A percentile compares a stretch with the other conserved stretches of the same genome.
Conservation (phyloP, 2,888 invertebrate species). For the Pseudococcus jackbeardsleyi region DNA sequence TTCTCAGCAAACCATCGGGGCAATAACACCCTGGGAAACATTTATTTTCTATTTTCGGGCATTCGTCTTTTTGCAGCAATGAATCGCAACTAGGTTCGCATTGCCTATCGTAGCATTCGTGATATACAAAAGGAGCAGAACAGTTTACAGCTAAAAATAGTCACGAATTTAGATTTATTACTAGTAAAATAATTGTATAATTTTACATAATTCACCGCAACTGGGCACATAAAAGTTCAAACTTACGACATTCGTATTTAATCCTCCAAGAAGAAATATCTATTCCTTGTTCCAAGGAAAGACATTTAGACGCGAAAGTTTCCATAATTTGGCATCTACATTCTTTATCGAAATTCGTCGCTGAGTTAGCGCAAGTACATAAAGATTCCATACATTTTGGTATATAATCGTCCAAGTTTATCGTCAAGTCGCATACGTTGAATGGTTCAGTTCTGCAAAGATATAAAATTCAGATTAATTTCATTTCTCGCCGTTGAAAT, state of each 20-base stretch:
- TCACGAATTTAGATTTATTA: not conserved
- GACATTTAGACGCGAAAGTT: slow-evolving; percentile 81
- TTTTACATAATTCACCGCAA: not conserved
- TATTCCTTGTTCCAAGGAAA: slow-evolving; percentile 75
- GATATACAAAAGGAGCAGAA: slow-evolving; percentile 82
- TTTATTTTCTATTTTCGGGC: slow-evolving; percentile 76
- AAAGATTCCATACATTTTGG: slow-evolving; percentile 82
- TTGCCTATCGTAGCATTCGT: slow-evolving; percentile 82
- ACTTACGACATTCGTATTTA: slow-evolving; percentile 79
- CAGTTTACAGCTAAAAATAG: slow-evolving; percentile 76
- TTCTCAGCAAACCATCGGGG: slow-evolving; percentile 80
- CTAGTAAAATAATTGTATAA: not conserved
- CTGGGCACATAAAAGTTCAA: not conserved
- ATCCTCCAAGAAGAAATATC: slow-evolving; percentile 82
- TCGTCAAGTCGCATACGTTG: slow-evolving; percentile 75
- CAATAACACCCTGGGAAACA: slow-evolving; percentile 90
- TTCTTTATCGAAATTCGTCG: slow-evolving; percentile 69
- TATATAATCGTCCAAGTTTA: slow-evolving; percentile 79
- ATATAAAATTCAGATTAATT: not conserved
- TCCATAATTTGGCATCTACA: slow-evolving; percentile 82
- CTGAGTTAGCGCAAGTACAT: slow-evolving; percentile 78
- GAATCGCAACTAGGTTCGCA: slow-evolving; percentile 85
- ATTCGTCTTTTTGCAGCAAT: slow-evolving; percentile 74
- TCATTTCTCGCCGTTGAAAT: not conserved
- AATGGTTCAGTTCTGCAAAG: slow-evolving; percentile 74